A percentile compares a stretch with the other conserved stretches of the same genome.
phyloP scores from a whole-genome alignment of 2,113 vertebrate species.

The Maylandia zebra region DNA sequence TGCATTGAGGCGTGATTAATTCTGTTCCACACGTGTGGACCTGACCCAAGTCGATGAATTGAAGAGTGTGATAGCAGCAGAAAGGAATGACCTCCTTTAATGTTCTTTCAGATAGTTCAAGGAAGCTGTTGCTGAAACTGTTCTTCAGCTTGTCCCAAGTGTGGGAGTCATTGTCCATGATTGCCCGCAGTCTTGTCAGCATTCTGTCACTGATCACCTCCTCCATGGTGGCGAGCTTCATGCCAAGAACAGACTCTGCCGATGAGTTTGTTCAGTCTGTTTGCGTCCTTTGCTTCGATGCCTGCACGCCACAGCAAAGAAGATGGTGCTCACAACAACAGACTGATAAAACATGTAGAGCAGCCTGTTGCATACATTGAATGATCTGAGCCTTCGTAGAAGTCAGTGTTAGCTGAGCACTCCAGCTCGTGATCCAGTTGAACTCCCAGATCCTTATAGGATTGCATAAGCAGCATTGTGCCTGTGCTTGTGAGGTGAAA shows the following conservation, averaged over 20 bases:
- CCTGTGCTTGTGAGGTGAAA: background rate
- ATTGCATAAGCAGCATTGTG: background rate
- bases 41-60: background rate
- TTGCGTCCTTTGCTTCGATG: background rate
- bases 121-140: background rate
- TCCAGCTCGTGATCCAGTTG: background rate
- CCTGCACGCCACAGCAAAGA: background rate
- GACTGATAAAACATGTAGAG: background rate
- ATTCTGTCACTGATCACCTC: background rate
- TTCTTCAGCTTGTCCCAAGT: background rate
- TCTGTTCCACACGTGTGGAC: background rate
- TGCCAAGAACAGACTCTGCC: background rate
- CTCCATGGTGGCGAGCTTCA: background rate
- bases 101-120: background rate
- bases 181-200: background rate
- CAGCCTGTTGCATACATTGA: background rate
- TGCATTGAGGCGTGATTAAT: background rate
- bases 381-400: background rate
- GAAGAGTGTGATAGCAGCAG: background rate
- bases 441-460: background rate
- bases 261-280: background rate
- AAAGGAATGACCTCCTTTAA: background rate
- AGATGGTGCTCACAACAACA: background rate
- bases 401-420: background rate
- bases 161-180: background rate